phyloP scores from a whole-genome alignment of 30 jellyfish, hydroid and myxozoan genomes.

The Haliclystus octoradiatus region DNA sequence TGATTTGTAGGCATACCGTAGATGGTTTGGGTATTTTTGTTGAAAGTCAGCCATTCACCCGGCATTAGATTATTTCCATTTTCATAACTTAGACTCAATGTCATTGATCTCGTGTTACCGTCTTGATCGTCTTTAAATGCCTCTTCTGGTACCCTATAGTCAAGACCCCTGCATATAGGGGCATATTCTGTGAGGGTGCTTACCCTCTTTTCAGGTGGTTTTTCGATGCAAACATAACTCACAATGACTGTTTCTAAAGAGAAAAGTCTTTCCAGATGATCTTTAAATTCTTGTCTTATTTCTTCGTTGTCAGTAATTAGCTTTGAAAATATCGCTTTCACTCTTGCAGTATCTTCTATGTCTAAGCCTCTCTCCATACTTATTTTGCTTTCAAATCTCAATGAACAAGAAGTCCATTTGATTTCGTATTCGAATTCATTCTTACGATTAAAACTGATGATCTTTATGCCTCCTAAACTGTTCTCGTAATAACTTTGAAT shows the following conservation, averaged over 20 bases:
- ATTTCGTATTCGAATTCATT: conserved; percentile 14
- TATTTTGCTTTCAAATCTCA: conserved; percentile 29
- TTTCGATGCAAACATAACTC: conserved; percentile 75
- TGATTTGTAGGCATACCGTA: conserved; percentile 73
- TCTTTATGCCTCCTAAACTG: conserved; percentile 18
- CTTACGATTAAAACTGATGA: conserved; percentile 28
- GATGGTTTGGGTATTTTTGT: conserved; percentile 26
- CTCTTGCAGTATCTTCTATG: conserved; percentile 31
- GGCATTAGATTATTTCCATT: conserved; percentile 47
- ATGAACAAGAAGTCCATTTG: conserved; percentile 68
- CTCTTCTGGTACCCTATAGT: conserved; percentile 11
- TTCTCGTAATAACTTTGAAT: conserved; percentile 37
- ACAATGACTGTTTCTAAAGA: conserved; percentile 2
- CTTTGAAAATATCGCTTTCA: conserved; percentile 39
- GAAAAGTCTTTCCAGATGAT: conserved; percentile 17
- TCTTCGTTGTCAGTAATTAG: conserved; percentile 22
- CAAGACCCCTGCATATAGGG: conserved; percentile 27
- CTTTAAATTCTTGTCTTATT: conserved; percentile 16
- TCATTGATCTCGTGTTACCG: conserved; percentile 57
- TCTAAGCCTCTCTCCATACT: conserved; percentile 48
- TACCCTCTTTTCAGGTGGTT: conserved; percentile 54
- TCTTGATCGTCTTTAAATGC: conserved; percentile 63
- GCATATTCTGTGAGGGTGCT: conserved; percentile 23
- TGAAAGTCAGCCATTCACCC: conserved; percentile 65
- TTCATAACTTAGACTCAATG: conserved; percentile 31